These are phyloP conservation scores for Tautogolabrus adspersus DNA, from an alignment of 2,113 vertebrate genomes.

Conservation along the genomic window DNA sequence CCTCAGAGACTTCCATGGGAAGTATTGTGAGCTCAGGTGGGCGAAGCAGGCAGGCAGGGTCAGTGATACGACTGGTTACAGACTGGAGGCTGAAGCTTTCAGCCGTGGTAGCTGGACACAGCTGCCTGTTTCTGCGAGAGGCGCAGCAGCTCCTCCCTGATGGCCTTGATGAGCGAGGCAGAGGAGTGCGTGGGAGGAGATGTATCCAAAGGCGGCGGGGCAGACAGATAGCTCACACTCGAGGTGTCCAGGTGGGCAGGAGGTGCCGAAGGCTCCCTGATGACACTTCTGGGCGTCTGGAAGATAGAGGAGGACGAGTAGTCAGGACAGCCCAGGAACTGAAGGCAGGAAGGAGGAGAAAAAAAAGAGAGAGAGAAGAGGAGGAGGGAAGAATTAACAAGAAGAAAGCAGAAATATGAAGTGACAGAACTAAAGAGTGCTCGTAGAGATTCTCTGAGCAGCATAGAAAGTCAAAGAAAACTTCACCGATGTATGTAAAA, in stretches of 20 bases:
- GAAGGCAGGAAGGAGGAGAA: constrained; percentile 66
- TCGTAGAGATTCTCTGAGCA: background rate
- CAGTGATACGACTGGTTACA: constrained; percentile 66
- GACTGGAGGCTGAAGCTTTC: constrained; percentile 72
- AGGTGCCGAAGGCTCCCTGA: constrained; percentile 88
- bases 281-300: constrained; percentile 88
- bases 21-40: constrained; percentile 63
- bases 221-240: constrained; percentile 86
- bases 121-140: constrained; percentile 96
- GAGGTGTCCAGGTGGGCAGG: constrained; percentile 86
- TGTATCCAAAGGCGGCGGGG: constrained; percentile 87
- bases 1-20: constrained; percentile 78
- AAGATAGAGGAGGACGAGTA: constrained; percentile 88
- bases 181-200: constrained; percentile 93
- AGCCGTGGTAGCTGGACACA: constrained; percentile 93
- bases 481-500: no score
- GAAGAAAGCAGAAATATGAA: constrained; percentile 1
- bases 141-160: constrained; percentile 96
- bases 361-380: background rate
- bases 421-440: background rate
- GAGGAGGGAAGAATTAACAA: constrained; percentile 30
- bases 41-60: constrained; percentile 51
- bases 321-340: constrained; percentile 86
- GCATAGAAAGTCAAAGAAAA: background rate
- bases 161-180: constrained; percentile 98